Base-by-base conservation (phyloP, 2,797 vertebrate species). In the Sebastes jordani region DNA sequence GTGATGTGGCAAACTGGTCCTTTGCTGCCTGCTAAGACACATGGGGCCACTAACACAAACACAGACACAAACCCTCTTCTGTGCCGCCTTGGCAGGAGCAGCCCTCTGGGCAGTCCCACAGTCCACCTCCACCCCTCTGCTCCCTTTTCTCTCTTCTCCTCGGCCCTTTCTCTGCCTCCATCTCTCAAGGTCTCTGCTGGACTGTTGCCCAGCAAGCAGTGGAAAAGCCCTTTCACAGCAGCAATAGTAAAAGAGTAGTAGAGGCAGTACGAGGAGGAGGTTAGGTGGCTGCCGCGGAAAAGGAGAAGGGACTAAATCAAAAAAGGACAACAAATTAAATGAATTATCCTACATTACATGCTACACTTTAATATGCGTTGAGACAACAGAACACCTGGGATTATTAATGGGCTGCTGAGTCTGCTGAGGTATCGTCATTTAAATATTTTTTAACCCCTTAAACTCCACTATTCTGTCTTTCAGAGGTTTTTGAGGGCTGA, bases 51-150 rank as follows among this genome's bases (percentile, higher is more conserved):
- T 63, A 82, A 86, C 58, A 76, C 84, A 92, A 86, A 92, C 60
- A 80, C 23, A 52, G 70, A 86, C 25, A 89, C 84, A 88, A 86
- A 80, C 82, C 29, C 64, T 88, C 80, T 76, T 83, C 80, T 86
- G 70, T 91, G 73, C 63, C 7, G 60, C 76, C 83, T 89, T 92
- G 89, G 89, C 91, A 89, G 70, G 38, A 71, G 78, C 11, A 64
- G 82, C 34, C 22, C 68, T 80, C 69, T 79, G 76, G 74, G 42
- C 77, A 77, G 59, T 59, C 25, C 32, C 58, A 62, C 59, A 70
- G 76, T 61, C 80, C 77, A 79, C 56, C 73, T 74, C 78, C 58
- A 58, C 27, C 36, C 59, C 23, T 30, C 32, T 1, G 0, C 46
- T 60, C 38, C 22, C 5, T 32, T 81, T 68, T 38, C 66, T 66